These are phyloP conservation scores for Zosterops hypoxanthus DNA, from an alignment of 2,113 vertebrate genomes.

Conservation along the genomic window DNA sequence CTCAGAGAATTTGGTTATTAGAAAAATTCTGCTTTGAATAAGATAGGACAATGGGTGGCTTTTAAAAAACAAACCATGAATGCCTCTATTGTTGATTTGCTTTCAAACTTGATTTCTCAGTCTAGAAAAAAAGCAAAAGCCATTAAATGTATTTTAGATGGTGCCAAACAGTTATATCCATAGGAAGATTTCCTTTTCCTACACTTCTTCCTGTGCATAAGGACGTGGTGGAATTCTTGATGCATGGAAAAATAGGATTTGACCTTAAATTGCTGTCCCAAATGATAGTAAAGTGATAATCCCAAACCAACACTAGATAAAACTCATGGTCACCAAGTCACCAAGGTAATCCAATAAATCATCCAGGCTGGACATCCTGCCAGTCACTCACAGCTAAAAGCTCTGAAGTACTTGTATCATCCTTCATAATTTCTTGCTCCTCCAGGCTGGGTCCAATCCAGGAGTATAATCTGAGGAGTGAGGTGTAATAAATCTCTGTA, in stretches of 20 bases:
- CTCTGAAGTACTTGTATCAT: background rate
- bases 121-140: background rate
- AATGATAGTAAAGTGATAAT: background rate
- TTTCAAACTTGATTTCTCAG: conserved; percentile 26
- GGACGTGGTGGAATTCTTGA: background rate
- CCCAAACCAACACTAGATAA: background rate
- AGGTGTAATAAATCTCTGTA: background rate
- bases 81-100: conserved; percentile 19
- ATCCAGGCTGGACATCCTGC: background rate
- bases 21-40: conserved; percentile 34
- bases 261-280: background rate
- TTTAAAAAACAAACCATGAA: background rate
- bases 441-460: background rate
- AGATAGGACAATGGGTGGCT: conserved; percentile 34
- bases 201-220: background rate
- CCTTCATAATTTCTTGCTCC: background rate
- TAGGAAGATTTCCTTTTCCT: background rate
- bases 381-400: background rate
- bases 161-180: background rate
- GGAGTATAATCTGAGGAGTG: background rate
- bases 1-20: background rate
- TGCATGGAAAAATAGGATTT: background rate
- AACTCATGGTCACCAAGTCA: background rate
- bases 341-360: background rate
- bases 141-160: background rate